Conservation (phyloP, 2,888 invertebrate species). For the Synanthedon vespiformis region DNA sequence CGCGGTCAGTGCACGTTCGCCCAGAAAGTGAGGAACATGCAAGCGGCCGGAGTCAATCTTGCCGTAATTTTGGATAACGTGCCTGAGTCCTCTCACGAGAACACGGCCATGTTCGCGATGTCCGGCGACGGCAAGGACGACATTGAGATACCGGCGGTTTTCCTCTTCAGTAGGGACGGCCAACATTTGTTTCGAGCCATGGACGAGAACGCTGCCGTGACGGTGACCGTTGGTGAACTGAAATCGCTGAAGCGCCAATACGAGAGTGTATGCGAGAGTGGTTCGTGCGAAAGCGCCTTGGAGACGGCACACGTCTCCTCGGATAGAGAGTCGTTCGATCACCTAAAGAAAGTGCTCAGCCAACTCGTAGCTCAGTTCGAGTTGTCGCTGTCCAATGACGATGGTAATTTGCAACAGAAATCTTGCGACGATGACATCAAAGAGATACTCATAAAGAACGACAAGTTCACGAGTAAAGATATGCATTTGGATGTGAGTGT, state of each 20-base stretch:
- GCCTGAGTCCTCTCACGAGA: conserved; percentile 78
- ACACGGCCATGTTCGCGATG: conserved; percentile 93
- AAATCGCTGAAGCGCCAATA: conserved; percentile 39
- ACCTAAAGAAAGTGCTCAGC: conserved; percentile 53
- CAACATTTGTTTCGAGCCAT: conserved; percentile 73
- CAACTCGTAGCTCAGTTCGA: conserved; percentile 53
- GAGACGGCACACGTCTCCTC: conserved; percentile 15
- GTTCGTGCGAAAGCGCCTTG: conserved; percentile 26
- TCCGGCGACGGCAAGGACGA: conserved; percentile 92
- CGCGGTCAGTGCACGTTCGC: conserved; percentile 96
- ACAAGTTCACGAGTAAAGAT: neutral
- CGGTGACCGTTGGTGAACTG: conserved; percentile 65
- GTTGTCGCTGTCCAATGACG: conserved; percentile 34
- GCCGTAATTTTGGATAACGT: conserved; percentile 90
- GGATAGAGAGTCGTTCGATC: conserved; percentile 46
- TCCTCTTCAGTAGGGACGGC: conserved; percentile 86
- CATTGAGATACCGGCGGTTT: conserved; percentile 90
- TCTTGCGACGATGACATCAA: neutral
- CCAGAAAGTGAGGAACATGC: conserved; percentile 88
- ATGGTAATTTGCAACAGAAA: conserved; percentile 5
- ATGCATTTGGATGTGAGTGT: too few relatives aligned
- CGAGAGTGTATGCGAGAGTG: conserved; percentile 28
- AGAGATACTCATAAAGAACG: neutral
- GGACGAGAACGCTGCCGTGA: conserved; percentile 62
- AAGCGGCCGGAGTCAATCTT: conserved; percentile 84